Conservation (phyloP, 1,140 invertebrate species). For the Drosophila lini region DNA sequence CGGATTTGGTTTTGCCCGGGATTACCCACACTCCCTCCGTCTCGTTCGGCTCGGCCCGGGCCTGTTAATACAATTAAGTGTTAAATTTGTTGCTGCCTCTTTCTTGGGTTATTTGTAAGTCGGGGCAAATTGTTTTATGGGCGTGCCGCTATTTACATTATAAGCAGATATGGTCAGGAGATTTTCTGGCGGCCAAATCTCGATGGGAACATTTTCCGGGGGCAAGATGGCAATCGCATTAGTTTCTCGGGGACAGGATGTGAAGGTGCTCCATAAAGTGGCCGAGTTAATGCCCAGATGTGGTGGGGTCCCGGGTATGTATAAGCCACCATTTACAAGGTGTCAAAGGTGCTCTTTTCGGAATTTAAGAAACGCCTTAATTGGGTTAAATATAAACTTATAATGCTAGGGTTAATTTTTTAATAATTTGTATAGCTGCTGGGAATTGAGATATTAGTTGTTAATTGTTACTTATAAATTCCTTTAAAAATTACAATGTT, state of each 20-base stretch:
- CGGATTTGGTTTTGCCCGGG: slow-evolving; percentile 52
- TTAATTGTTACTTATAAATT: too few species aligned
- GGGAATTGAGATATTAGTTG: background rate
- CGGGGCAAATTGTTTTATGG: slow-evolving; percentile 77
- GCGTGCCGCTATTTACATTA: slow-evolving; percentile 74
- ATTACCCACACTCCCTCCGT: slow-evolving; percentile 19
- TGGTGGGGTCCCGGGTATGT: slow-evolving; percentile 7
- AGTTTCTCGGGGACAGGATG: slow-evolving; percentile 8
- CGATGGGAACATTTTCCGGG: slow-evolving; percentile 30
- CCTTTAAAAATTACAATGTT: too few species aligned
- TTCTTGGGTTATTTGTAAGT: slow-evolving; percentile 68
- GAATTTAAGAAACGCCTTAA: background rate
- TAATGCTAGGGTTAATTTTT: too few species aligned
- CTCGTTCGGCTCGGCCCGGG: background rate
- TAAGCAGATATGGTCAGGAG: slow-evolving; percentile 44
- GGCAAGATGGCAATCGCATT: slow-evolving; percentile 43
- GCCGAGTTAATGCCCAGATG: slow-evolving; percentile 27
- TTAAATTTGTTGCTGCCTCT: slow-evolving; percentile 71
- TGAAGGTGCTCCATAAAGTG: slow-evolving; percentile 35
- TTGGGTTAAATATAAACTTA: too few species aligned
- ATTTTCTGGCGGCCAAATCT: slow-evolving; percentile 29
- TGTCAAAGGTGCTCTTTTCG: background rate
- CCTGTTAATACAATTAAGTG: slow-evolving; percentile 81
- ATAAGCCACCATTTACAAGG: background rate
- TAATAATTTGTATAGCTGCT: background rate